phyloP scores from a whole-genome alignment of 1,140 invertebrate genomes.

The Yoshiicerus persimilis region DNA sequence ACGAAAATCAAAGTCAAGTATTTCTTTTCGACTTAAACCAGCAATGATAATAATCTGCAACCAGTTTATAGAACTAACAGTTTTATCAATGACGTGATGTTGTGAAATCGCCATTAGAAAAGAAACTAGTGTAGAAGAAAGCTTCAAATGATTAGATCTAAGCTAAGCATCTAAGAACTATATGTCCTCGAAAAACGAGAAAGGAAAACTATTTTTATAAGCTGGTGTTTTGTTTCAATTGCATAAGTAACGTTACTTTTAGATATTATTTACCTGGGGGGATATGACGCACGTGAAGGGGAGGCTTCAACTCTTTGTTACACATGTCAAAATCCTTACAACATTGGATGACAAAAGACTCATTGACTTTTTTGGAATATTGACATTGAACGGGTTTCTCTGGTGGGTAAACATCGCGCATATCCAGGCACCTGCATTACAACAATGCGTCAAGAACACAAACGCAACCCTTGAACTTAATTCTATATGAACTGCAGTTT shows the following conservation, averaged over 20 bases:
- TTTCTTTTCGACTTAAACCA: no score
- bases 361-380: conserved; percentile 58
- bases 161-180: neutral
- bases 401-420: conserved; percentile 58
- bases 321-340: conserved; percentile 65
- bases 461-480: neutral
- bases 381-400: conserved; percentile 65
- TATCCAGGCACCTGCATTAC: conserved; percentile 61
- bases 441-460: conserved; percentile 2
- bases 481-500: neutral
- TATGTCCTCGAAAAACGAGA: neutral
- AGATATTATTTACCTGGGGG: conserved; percentile 49
- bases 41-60: no score
- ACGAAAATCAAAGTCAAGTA: no score
- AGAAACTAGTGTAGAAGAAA: neutral
- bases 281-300: conserved; percentile 50
- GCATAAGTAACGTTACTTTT: neutral
- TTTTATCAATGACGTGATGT: neutral
- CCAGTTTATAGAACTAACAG: no score
- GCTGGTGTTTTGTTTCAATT: neutral
- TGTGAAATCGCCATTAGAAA: neutral
- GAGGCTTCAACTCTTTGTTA: conserved; percentile 59
- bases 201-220: conserved; percentile 21
- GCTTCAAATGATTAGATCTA: neutral
- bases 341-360: conserved; percentile 60